Evolutionary conservation across 1,140 invertebrate genomes (phyloP), one percentile per base, ranked within the genome.

Genomic region (Drosophila nigrodunni): DNA sequence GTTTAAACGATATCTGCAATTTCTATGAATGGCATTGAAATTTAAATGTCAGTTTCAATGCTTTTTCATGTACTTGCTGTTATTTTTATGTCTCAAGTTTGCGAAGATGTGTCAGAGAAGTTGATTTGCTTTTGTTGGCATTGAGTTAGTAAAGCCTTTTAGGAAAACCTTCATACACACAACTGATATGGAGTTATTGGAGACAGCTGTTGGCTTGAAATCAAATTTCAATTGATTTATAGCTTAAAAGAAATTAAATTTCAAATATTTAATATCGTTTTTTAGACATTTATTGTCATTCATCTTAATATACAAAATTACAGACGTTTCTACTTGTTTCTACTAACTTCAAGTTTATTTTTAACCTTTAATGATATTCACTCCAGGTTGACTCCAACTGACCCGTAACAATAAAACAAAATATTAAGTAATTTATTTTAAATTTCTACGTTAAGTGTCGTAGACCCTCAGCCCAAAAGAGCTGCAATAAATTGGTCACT

Each of bases 1-100:
- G n/a, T 64, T 59, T 49, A 68, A 58, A 57, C 62, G 13, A 68
- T 68, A 59, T 74, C 73, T 83, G 74, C 80, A 83, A 89, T 88
- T 80, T 78, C 83, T 83, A 83, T 89, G 58, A 68, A 68, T 89
- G 85, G 58, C 85, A 89, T 88, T 89, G 86, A 86, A 75, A 66
- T 46, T 70, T 39, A 83, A 80, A 78, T 89, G 85, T 83, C 80
- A 78, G 65, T 50, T 66, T 89, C 81, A 85, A 83, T 85, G 81
- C 35, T 70, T 37, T 66, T 62, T 68, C 37, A 46, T 54, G 50
- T 54, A 54, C 50, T 50, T 10, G 21, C 10, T 35, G 34, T 58
- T 46, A 37, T 46, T 61, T 30, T 44, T 49, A 50, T 46, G 34
- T 39, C 55, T 80, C 64, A 66, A 70, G 72, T 73, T 47, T 4